phyloP scores from a whole-genome alignment of 2,113 vertebrate genomes.

The Bos javanicus region DNA sequence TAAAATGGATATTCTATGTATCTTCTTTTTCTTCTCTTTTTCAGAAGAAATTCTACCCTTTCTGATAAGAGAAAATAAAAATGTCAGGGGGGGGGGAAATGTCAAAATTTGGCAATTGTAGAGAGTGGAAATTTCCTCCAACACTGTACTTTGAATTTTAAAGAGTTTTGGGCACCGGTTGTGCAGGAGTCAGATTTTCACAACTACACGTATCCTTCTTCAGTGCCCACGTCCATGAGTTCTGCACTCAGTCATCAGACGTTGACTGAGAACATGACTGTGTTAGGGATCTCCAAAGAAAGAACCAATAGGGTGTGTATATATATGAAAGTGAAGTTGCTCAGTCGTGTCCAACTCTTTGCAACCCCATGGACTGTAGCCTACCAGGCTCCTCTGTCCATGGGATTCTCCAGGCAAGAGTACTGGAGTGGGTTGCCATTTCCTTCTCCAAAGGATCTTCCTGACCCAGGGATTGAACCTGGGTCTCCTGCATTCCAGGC shows the following conservation, averaged over 20 bases:
- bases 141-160: slow-evolving; percentile 33
- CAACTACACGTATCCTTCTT: background rate
- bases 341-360: no score
- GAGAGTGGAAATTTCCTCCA: slow-evolving; percentile 43
- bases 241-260: background rate
- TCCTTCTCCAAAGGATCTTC: no score
- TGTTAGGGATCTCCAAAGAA: background rate
- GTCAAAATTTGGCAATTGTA: slow-evolving; percentile 53
- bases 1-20: slow-evolving; percentile 61
- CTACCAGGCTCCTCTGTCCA: no score
- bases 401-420: no score
- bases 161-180: background rate
- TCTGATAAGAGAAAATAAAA: slow-evolving; percentile 66
- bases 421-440: no score
- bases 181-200: background rate
- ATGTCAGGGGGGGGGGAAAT: slow-evolving; percentile 7
- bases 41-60: slow-evolving; percentile 70
- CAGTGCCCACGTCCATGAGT: background rate
- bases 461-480: no score
- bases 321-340: background rate
- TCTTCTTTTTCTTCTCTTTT: slow-evolving; percentile 63
- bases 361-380: no score
- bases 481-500: no score
- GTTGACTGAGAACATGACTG: background rate
- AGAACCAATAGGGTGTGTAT: background rate